Evolutionary conservation across 2,888 invertebrate species (phyloP), one percentile per base, ranked within the genome.

Genomic region (Prosapia bicincta): DNA sequence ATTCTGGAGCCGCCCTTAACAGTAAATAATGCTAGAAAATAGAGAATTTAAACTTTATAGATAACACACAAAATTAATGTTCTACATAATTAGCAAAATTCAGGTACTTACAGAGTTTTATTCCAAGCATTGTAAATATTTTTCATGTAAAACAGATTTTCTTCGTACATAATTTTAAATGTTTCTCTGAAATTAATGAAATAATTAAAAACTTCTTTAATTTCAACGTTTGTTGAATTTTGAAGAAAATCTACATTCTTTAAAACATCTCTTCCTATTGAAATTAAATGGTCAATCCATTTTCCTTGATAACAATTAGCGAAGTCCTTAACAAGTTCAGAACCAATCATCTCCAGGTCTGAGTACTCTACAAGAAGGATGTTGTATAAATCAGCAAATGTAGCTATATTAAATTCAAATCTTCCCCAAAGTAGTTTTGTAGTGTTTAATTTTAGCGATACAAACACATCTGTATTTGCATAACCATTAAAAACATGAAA

Each of bases 361-460:
- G 26, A n/a, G 30, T 69, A 69, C n/a, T 69, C 69, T 9, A 23
- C 6, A 3, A 26, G 10, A 28, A 69, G n/a, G n/a, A 6, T 69
- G 10, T 69, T 26, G n/a, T 26, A 10, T 30, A 69, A 69, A 30
- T 69, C 26, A 26, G 26, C n/a, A 30, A 30, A 69, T n/a, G 30
- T 30, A n/a, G n/a, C 28, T 69, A 20, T 54, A 20, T n/a, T 54
- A 26, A 74, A 43, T 69, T 74, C 69, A 67, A 75, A 71, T 26
- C 79, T 78, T 1, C 81, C 80, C 32, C 82, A 82, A 3, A 84
- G 76, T 15, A 82, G 75, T 23, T 81, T 79, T 5, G 82, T 80
- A 25, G 82, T 79, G 77, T 83, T 83, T 15, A 84, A 81, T 26
- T 81, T 77, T 26, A 83, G 23, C 0, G 79, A 77, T 30, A 82